phyloP scores from a whole-genome alignment of 2,797 vertebrate species.

The Scolopax rusticola region DNA sequence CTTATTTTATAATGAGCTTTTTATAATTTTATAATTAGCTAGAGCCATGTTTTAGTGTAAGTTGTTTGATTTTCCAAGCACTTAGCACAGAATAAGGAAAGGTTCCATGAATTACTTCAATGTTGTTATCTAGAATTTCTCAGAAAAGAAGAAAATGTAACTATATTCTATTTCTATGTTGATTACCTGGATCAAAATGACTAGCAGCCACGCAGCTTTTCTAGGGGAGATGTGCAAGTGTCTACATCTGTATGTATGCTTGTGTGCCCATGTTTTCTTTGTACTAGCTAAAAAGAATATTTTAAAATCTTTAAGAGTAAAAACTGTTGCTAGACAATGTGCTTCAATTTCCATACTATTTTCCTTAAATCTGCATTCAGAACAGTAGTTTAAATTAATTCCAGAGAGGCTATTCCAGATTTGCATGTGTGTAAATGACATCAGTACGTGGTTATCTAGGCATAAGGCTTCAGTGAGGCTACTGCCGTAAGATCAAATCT shows the following conservation, averaged over 20 bases:
- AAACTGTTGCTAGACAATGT: not conserved
- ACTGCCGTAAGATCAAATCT: not conserved
- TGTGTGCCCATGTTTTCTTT: not conserved
- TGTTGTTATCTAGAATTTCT: not conserved
- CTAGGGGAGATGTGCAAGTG: not conserved
- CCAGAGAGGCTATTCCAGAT: not conserved
- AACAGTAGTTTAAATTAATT: not conserved
- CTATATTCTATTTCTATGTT: not conserved
- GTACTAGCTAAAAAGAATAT: not conserved
- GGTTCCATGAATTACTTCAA: not conserved
- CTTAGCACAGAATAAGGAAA: not conserved
- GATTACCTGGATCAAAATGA: not conserved
- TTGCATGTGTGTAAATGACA: not conserved
- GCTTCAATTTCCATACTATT: not conserved
- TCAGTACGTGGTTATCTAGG: not conserved
- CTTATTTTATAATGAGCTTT: constrained; percentile 1
- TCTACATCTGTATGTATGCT: too few species aligned
- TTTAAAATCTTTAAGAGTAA: not conserved
- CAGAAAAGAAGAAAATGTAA: not conserved
- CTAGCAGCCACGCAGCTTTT: not conserved
- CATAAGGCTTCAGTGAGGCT: not conserved
- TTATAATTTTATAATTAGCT: not conserved
- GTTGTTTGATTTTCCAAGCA: not conserved
- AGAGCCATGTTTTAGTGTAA: not conserved
- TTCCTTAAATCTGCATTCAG: not conserved